Evolutionary conservation across 2,888 invertebrate species (phyloP).

Genomic region (Zootermopsis nevadensis): DNA sequence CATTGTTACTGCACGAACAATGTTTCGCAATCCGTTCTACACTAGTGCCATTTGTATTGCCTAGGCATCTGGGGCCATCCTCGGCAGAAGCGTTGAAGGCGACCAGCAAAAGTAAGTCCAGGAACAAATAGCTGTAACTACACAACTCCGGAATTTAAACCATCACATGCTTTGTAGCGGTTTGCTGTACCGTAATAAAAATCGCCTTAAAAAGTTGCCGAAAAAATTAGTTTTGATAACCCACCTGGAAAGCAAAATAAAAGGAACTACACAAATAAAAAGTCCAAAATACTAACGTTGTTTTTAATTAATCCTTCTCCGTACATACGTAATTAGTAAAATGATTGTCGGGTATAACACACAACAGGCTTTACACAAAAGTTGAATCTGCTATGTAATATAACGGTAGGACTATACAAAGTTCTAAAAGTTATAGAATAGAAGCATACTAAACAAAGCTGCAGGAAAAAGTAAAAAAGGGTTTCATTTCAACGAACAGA

Average conservation of each 20-base stretch:
- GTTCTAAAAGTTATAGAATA: not conserved
- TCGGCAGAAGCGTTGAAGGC: not conserved
- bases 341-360: conserved; percentile 21
- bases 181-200: conserved; percentile 40
- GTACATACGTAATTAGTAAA: conserved; percentile 40
- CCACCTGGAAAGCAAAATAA: conserved; percentile 44
- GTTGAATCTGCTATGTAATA: not conserved
- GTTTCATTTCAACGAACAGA: not conserved
- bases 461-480: not conserved
- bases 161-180: conserved; percentile 39
- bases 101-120: not conserved
- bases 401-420: not conserved
- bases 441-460: conserved; percentile 6
- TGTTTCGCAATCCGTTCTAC: not conserved
- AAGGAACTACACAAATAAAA: conserved; percentile 40
- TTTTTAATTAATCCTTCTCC: conserved; percentile 40
- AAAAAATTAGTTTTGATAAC: conserved; percentile 44
- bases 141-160: not conserved
- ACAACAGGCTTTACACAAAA: not conserved
- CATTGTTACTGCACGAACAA: no score
- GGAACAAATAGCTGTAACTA: not conserved
- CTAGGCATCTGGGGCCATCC: not conserved
- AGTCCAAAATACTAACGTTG: conserved; percentile 34
- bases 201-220: conserved; percentile 43
- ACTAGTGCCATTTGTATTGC: not conserved